These are phyloP conservation scores for Diabrotica undecimpunctata DNA, from an alignment of 1,140 invertebrate genomes.

Conservation along the genomic window DNA sequence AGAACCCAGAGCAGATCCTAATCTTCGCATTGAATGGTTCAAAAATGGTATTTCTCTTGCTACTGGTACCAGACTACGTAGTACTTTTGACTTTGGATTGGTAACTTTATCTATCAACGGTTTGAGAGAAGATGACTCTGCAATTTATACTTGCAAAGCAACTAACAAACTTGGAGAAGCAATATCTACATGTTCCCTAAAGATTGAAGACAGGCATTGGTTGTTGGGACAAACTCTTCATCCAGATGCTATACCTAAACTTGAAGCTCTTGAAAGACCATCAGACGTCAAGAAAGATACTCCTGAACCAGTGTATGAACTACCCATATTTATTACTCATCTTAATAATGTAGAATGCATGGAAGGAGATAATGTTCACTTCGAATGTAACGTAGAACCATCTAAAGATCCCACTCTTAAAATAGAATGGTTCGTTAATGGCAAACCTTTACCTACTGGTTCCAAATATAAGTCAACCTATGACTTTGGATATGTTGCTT, in stretches of 20 bases:
- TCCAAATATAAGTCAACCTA: constrained; percentile 80
- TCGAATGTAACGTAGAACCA: constrained; percentile 92
- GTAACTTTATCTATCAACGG: constrained; percentile 87
- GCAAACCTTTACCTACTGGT: constrained; percentile 73
- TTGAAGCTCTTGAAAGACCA: constrained; percentile 82
- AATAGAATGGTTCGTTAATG: constrained; percentile 89
- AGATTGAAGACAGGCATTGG: constrained; percentile 85
- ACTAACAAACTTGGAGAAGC: constrained; percentile 87
- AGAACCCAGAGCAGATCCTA: constrained; percentile 93
- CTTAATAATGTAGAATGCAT: constrained; percentile 85
- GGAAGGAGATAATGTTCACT: constrained; percentile 88
- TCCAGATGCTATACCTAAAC: constrained; percentile 83
- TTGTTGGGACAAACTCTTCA: constrained; percentile 83
- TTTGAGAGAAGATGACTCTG: constrained; percentile 82
- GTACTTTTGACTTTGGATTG: constrained; percentile 91
- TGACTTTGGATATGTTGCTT: constrained; percentile 83
- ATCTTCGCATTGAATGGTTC: constrained; percentile 87
- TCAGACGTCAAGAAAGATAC: constrained; percentile 58
- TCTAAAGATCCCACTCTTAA: constrained; percentile 91
- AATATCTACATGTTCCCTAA: constrained; percentile 84
- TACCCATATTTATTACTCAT: constrained; percentile 85
- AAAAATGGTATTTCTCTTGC: constrained; percentile 85
- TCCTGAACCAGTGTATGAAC: constrained; percentile 75
- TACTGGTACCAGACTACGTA: constrained; percentile 78
- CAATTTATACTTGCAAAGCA: constrained; percentile 92